These are phyloP conservation scores for Pissodes strobi DNA, from an alignment of 1,140 invertebrate genomes.

Conservation along the genomic window DNA sequence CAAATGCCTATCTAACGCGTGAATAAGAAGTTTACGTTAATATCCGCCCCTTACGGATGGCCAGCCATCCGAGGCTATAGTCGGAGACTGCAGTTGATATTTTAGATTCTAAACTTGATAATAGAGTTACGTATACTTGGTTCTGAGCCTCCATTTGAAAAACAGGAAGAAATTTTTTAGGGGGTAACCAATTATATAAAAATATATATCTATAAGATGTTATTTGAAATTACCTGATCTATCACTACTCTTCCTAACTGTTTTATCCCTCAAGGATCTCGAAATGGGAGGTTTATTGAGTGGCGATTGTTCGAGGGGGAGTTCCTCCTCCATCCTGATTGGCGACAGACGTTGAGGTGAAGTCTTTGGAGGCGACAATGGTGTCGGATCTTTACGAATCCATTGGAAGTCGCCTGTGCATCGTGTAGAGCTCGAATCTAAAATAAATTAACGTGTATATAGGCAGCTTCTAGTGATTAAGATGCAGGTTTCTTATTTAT, in stretches of 20 bases:
- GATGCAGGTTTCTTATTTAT: too few relatives aligned
- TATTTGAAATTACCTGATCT: slow-evolving; percentile 2
- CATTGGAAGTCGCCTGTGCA: slow-evolving; percentile 66
- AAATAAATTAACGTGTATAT: slow-evolving; percentile 6
- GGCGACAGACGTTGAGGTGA: slow-evolving; percentile 42
- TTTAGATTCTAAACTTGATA: too few relatives aligned
- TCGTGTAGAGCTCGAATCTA: slow-evolving; percentile 55
- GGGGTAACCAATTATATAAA: too few relatives aligned
- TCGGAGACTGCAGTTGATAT: too few relatives aligned
- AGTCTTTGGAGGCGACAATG: slow-evolving; percentile 30
- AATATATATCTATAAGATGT: neutral
- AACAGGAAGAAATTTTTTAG: too few relatives aligned
- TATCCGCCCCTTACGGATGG: too few relatives aligned
- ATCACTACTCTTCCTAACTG: slow-evolving; percentile 40
- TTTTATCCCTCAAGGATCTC: slow-evolving; percentile 46
- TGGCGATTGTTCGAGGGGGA: slow-evolving; percentile 25
- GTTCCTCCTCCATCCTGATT: slow-evolving; percentile 46
- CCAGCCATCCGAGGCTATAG: too few relatives aligned
- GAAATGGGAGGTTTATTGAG: slow-evolving; percentile 54
- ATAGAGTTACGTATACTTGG: too few relatives aligned
- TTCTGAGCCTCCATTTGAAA: too few relatives aligned
- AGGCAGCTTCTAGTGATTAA: too few relatives aligned
- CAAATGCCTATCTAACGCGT: too few relatives aligned
- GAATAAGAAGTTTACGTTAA: too few relatives aligned
- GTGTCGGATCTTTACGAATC: slow-evolving; percentile 54